phyloP scores from a whole-genome alignment of 2,797 vertebrate genomes.

The Enoplosus armatus region DNA sequence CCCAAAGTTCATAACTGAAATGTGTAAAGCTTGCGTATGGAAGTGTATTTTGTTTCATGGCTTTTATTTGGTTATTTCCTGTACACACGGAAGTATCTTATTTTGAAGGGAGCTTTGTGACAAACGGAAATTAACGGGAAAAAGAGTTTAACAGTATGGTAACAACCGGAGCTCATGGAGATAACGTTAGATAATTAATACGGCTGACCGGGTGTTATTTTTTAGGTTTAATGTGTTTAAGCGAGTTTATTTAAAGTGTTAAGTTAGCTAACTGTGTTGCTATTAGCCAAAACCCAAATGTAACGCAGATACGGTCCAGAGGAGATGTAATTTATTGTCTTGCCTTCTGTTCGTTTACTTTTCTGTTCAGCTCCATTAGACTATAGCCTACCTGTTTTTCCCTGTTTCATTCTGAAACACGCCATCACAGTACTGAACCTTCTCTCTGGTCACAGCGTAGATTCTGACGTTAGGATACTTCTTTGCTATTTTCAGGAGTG shows the following conservation, averaged over 20 bases:
- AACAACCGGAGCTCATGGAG: not conserved
- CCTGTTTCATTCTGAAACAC: slow-evolving; percentile 96
- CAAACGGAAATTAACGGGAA: not conserved
- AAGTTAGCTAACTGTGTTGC: not conserved
- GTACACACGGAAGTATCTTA: not conserved
- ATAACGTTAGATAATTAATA: not conserved
- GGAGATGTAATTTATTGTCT: too few relatives aligned
- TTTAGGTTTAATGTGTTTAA: too few relatives aligned
- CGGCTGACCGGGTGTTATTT: not conserved
- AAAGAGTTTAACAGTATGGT: not conserved
- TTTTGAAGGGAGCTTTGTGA: not conserved
- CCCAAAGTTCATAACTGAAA: not conserved
- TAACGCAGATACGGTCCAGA: too few relatives aligned
- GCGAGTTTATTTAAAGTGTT: not conserved
- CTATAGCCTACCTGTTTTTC: slow-evolving; percentile 90
- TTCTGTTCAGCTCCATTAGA: not conserved
- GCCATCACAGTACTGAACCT: slow-evolving; percentile 89
- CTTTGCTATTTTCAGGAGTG: slow-evolving; percentile 81
- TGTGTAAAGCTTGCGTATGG: not conserved
- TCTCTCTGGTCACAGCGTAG: slow-evolving; percentile 89
- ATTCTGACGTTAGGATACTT: slow-evolving; percentile 85
- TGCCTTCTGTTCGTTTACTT: not conserved
- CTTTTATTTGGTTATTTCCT: not conserved
- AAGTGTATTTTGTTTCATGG: not conserved
- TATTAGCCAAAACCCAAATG: not conserved